Conservation (phyloP, 2,113 vertebrate genomes). For the Myocastor coypus region DNA sequence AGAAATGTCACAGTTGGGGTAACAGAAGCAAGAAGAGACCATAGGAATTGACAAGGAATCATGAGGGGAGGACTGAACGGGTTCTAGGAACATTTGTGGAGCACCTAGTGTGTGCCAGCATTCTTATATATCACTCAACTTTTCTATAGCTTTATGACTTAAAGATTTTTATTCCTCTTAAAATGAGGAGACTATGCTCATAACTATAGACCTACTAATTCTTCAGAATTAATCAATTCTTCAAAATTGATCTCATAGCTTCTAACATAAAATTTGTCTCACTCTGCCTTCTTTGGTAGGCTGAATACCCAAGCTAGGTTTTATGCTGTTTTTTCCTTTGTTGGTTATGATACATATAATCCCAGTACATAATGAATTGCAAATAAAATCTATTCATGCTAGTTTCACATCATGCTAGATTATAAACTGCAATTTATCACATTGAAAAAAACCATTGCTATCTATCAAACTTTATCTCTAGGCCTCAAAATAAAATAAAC, state of each 20-base stretch:
- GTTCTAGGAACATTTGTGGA: not conserved
- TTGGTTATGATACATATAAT: not conserved
- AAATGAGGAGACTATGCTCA: not conserved
- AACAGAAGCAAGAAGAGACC: not conserved
- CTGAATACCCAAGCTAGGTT: conserved; percentile 13
- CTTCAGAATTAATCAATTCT: too few relatives aligned
- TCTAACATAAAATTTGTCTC: not conserved
- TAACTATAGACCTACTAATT: not conserved
- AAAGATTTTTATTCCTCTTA: not conserved
- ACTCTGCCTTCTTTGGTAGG: not conserved
- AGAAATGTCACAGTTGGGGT: not conserved
- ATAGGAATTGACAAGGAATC: not conserved
- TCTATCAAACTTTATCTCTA: not conserved
- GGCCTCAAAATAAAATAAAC: not conserved
- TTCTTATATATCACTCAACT: not conserved
- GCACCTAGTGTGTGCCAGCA: not conserved
- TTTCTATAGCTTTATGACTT: not conserved
- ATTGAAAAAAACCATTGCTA: not conserved
- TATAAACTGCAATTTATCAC: not conserved
- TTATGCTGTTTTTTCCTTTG: not conserved
- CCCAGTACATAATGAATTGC: not conserved
- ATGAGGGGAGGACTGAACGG: not conserved
- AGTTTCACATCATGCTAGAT: not conserved
- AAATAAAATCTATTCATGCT: not conserved
- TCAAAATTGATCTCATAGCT: not conserved